Conservation (phyloP, 1,140 invertebrate genomes). For the Eupeodes corollae region DNA sequence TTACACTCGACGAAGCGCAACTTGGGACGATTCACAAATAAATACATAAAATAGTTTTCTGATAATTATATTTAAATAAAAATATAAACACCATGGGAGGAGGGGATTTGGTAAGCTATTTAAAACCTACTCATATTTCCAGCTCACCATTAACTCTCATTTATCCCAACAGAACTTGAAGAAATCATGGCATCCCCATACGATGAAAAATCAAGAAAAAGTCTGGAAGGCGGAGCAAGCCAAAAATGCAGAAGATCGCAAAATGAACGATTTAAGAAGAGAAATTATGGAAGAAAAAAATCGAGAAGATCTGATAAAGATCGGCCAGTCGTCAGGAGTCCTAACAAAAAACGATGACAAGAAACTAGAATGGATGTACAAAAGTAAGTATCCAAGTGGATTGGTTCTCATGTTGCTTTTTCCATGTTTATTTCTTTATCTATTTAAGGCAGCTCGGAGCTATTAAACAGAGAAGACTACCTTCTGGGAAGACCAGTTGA, state of each 20-base stretch:
- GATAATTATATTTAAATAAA: too few species aligned
- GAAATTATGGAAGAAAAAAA: constrained; percentile 57
- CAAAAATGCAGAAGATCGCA: constrained; percentile 53
- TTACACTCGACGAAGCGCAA: too few species aligned
- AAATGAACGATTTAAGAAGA: constrained; percentile 53
- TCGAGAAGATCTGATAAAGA: constrained; percentile 50
- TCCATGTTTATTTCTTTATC: not conserved
- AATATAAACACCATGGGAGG: constrained; percentile 43
- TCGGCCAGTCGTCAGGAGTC: constrained; percentile 47
- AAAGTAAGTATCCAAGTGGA: constrained; percentile 38
- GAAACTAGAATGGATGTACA: constrained; percentile 88
- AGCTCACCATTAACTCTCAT: constrained; percentile 3
- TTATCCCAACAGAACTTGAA: constrained; percentile 50
- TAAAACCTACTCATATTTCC: not conserved
- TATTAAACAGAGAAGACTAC: constrained; percentile 75
- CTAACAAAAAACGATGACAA: constrained; percentile 44
- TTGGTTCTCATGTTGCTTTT: not conserved
- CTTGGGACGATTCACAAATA: too few species aligned
- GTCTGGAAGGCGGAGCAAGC: constrained; percentile 69
- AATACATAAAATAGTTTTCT: too few species aligned
- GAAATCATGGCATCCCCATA: constrained; percentile 70
- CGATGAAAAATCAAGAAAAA: constrained; percentile 63
- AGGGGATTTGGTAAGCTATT: constrained; percentile 43
- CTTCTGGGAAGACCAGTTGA: constrained; percentile 75
- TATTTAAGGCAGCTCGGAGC: constrained; percentile 18